A percentile compares a stretch with the other conserved stretches of the same genome.
phyloP scores from a whole-genome alignment of 2,113 vertebrate genomes.

The Diphyllodes magnificus region DNA sequence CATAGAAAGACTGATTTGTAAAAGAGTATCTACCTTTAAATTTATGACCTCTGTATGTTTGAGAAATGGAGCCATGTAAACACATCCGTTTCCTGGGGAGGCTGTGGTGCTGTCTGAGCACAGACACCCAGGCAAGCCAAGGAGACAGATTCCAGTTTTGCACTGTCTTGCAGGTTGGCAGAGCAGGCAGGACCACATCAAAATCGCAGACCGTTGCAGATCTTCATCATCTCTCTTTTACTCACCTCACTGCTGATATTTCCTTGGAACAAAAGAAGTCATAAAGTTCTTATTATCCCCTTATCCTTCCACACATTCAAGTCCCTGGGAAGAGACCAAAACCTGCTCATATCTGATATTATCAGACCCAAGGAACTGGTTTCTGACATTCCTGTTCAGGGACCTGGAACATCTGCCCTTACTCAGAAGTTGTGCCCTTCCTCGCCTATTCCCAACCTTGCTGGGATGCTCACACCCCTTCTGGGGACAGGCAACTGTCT shows the following conservation, averaged over 20 bases:
- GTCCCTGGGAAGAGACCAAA: background rate
- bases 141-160: background rate
- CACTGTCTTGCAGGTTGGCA: background rate
- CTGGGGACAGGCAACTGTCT: background rate
- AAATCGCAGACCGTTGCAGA: background rate
- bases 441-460: background rate
- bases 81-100: background rate
- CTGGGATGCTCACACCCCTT: background rate
- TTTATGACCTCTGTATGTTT: background rate
- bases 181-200: background rate
- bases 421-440: background rate
- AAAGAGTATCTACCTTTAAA: background rate
- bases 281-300: background rate
- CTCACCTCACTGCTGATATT: background rate
- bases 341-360: background rate
- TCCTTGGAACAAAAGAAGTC: conserved; percentile 28
- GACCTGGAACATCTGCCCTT: background rate
- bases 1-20: background rate
- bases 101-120: background rate
- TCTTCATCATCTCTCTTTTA: background rate
- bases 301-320: background rate
- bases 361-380: background rate
- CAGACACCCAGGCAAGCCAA: background rate
- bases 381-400: background rate
- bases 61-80: background rate